These are phyloP conservation scores for Drosophila athabasca DNA, from an alignment of 1,140 invertebrate genomes.

Conservation along the genomic window DNA sequence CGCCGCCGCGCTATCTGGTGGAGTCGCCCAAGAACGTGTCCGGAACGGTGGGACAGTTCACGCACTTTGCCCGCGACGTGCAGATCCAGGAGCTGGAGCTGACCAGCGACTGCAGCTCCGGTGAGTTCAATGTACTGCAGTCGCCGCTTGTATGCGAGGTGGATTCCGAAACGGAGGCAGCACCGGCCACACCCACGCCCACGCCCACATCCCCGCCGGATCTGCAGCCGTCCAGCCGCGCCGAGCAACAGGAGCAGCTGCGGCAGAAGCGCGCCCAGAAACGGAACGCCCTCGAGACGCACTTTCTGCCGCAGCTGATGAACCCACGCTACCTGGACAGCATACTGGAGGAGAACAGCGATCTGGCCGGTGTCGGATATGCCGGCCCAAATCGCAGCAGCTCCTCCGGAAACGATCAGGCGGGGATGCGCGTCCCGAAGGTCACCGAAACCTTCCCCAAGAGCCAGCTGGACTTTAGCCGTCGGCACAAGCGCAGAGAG, in stretches of 20 bases:
- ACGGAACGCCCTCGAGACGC: constrained; percentile 84
- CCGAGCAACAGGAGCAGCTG: constrained; percentile 72
- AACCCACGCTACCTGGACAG: constrained; percentile 86
- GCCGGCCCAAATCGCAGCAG: constrained; percentile 20
- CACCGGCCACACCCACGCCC: neutral
- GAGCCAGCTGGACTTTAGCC: constrained; percentile 73
- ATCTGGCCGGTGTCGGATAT: constrained; percentile 79
- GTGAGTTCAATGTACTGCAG: constrained; percentile 55
- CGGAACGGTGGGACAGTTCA: constrained; percentile 37
- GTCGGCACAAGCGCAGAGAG: constrained; percentile 63
- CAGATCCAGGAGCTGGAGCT: constrained; percentile 75
- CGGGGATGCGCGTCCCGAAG: constrained; percentile 38
- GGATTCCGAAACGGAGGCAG: constrained; percentile 68
- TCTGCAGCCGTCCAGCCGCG: constrained; percentile 49
- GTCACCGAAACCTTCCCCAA: constrained; percentile 67
- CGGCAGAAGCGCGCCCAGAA: constrained; percentile 83
- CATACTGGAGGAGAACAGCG: constrained; percentile 86
- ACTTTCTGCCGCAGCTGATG: constrained; percentile 85
- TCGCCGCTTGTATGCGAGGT: constrained; percentile 70
- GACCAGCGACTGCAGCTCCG: constrained; percentile 67
- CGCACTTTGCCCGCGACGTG: constrained; percentile 50
- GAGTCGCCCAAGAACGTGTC: constrained; percentile 57
- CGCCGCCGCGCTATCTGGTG: constrained; percentile 66
- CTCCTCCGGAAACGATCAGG: constrained; percentile 19
- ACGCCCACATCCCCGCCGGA: constrained; percentile 22